phyloP scores from a whole-genome alignment of 2,797 vertebrate genomes.

The Typhlichthys eigenmanni region DNA sequence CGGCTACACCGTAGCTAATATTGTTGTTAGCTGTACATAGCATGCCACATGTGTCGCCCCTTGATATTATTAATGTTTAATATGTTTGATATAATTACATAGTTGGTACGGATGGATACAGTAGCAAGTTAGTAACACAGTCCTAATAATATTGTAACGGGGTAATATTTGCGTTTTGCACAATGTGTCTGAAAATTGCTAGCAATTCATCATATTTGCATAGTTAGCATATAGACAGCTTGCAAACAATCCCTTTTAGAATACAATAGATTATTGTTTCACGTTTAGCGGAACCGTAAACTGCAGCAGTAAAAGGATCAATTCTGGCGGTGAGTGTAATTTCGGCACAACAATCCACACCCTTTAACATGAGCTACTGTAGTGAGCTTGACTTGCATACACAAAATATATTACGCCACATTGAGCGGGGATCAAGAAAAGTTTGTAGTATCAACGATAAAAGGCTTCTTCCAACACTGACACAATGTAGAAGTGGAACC shows the following conservation, averaged over 20 bases:
- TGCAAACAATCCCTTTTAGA: too few relatives aligned
- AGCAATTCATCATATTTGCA: too few relatives aligned
- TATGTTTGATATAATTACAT: too few relatives aligned
- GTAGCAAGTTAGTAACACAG: too few relatives aligned
- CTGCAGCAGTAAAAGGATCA: constrained; percentile 23
- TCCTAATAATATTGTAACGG: too few relatives aligned
- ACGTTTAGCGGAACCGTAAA: not conserved
- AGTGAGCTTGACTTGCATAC: not conserved
- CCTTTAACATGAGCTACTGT: constrained; percentile 10
- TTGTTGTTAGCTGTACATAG: too few relatives aligned
- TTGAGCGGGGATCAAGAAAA: not conserved
- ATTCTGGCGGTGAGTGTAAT: constrained; percentile 7
- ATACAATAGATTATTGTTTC: not conserved
- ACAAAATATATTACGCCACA: not conserved
- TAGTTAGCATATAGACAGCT: too few relatives aligned
- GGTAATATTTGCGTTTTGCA: not conserved
- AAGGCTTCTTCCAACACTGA: accelerated
- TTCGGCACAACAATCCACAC: constrained; percentile 9
- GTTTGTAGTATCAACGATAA: constrained; percentile 5
- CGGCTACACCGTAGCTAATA: too few relatives aligned
- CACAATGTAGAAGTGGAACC: not conserved
- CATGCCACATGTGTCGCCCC: too few relatives aligned
- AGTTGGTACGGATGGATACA: too few relatives aligned
- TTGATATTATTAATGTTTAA: too few relatives aligned
- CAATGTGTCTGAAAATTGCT: not conserved